Percentiles rank a stretch among this genome's conserved stretches.
phyloP scores from a whole-genome alignment of 2,797 vertebrate species.

The Pelobates cultripes region DNA sequence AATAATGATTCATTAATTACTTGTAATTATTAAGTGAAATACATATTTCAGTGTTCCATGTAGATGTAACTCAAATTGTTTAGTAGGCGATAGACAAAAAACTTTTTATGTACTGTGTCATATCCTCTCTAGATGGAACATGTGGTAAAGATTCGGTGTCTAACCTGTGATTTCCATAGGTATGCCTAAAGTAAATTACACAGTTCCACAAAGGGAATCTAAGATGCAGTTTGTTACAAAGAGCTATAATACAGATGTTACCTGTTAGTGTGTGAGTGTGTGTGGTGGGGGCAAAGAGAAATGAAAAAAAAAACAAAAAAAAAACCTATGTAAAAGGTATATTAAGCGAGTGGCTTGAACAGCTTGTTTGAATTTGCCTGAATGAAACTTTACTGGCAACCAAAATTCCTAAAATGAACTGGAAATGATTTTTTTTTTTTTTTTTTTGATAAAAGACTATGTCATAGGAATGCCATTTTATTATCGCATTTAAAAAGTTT shows the following conservation, averaged over 20 bases:
- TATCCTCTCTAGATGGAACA: constrained; percentile 31
- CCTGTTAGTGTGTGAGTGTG: constrained; percentile 39
- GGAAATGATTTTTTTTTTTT: constrained; percentile 57
- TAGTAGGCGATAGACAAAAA: constrained; percentile 13
- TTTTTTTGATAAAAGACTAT: constrained; percentile 54
- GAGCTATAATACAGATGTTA: constrained; percentile 44
- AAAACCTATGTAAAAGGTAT: neutral
- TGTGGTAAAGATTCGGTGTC: constrained; percentile 22
- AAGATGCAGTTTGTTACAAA: constrained; percentile 32
- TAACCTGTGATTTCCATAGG: constrained; percentile 46
- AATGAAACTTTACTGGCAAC: constrained; percentile 64
- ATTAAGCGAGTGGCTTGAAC: constrained; percentile 34
- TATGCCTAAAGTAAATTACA: constrained; percentile 36
- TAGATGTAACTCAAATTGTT: constrained; percentile 11
- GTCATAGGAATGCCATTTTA: constrained; percentile 58
- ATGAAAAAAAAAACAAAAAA: neutral
- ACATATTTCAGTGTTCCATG: constrained; percentile 2
- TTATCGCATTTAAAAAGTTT: constrained; percentile 53
- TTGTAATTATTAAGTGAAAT: neutral
- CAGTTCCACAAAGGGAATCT: constrained; percentile 26
- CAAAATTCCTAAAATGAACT: constrained; percentile 63
- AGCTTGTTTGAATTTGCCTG: constrained; percentile 67
- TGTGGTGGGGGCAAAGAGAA: constrained; percentile 34
- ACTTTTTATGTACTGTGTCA: constrained; percentile 37
- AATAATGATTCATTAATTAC: too few species aligned